Base-by-base conservation (phyloP, 2,797 vertebrate genomes). In the Kryptopterus vitreolus region DNA sequence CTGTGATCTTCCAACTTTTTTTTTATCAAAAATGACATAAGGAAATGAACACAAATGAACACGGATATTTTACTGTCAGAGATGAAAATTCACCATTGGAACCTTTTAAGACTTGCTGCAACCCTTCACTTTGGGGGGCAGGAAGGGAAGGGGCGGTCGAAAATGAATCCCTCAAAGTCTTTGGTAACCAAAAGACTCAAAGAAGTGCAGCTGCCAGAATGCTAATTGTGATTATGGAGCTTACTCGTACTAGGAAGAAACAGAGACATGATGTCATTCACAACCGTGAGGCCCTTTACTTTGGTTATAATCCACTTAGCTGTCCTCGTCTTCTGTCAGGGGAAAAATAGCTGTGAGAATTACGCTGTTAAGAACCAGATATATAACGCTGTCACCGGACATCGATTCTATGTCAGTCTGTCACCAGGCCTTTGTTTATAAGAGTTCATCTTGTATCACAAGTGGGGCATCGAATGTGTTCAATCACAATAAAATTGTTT, bases 301-400 rank as follows among this genome's bases (percentile, higher is more conserved):
- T 86, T 88, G 83, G 83, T 81, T 78, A 29, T 59, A 33, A 77
- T 85, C 80, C 81, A 86, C 26, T 16, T 50, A 74, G 50, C 46
- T 69, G 68, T 74, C 79, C 61, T 26, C 12, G 12, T 78, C 63
- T 65, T 78, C 13, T 63, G 58, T 70, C 77, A 55, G 20, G 57
- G 52, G 71, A 75, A 31, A 74, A 76, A 69, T 72, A 52, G 66
- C 35, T 70, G 31, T 58, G 24, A 52, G 63, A 82, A 69, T 61
- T 84, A 79, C 63, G 48, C 61, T 77, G 43, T 62, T 62, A 43
- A 75, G 61, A 38, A 75, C 76, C 68, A 55, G 69, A 55, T 31
- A 55, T 53, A 33, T 55, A 73, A 82, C 55, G 50, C 62, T n/a
- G n/a, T 68, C 31, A 82, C 43, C 75, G 52, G 62, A 73, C 58